Conservation (phyloP, 2,797 vertebrate genomes). For the Sebastes taczanowskii region DNA sequence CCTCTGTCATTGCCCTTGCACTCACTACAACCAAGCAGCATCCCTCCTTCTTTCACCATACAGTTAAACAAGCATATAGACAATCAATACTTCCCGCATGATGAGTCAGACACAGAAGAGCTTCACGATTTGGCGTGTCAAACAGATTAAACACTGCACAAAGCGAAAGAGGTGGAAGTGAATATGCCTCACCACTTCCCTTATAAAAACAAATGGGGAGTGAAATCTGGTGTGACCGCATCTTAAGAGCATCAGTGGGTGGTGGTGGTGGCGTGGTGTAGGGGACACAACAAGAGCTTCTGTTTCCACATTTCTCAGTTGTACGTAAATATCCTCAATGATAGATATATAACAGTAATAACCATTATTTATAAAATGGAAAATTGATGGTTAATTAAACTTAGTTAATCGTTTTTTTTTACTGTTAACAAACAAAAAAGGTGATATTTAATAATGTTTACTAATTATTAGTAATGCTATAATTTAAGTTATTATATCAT, state of each 20-base stretch:
- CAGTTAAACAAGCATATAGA: neutral
- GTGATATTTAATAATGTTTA: no score
- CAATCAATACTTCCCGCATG: neutral
- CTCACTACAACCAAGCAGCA: neutral
- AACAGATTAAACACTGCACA: neutral
- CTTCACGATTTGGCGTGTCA: neutral
- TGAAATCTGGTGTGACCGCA: neutral
- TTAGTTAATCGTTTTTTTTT: no score
- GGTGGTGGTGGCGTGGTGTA: neutral
- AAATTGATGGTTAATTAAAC: no score
- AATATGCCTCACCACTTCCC: neutral
- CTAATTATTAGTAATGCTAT: no score
- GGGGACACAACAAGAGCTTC: neutral
- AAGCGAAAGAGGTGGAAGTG: neutral
- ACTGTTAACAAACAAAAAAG: no score
- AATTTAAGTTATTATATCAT: no score
- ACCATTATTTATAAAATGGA: no score
- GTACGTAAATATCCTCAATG: neutral
- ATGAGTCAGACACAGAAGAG: neutral
- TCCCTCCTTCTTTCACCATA: neutral
- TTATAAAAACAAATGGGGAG: neutral
- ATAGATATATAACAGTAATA: no score
- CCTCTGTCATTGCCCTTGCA: neutral
- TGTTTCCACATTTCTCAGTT: neutral
- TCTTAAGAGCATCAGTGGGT: neutral